Conservation (phyloP, 2,113 vertebrate genomes). For the Mustelus asterias region DNA sequence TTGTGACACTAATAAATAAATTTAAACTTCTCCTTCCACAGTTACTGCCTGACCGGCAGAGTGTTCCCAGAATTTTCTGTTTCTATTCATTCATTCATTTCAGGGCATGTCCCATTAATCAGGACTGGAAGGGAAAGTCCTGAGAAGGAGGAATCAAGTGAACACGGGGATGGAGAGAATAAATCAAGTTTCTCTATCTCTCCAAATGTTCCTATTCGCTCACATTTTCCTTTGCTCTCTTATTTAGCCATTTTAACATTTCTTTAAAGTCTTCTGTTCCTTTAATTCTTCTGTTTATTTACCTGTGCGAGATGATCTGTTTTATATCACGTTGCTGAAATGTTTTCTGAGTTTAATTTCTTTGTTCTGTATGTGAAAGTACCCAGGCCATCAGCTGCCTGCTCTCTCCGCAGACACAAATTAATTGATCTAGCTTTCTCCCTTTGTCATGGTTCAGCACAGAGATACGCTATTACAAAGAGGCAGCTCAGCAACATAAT, state of each 20-base stretch:
- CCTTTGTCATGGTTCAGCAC: background rate
- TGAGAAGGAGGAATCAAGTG: background rate
- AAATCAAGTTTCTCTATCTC: background rate
- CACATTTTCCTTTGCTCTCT: background rate
- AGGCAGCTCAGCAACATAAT: background rate
- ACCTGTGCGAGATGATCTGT: background rate
- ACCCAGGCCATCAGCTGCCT: background rate
- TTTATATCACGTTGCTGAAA: background rate
- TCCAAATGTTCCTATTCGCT: background rate
- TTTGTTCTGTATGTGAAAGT: background rate
- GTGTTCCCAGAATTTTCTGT: too few relatives aligned
- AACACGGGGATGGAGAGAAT: background rate
- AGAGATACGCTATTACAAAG: background rate
- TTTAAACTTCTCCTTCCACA: too few relatives aligned
- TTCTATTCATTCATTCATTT: background rate
- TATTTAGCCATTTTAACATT: background rate
- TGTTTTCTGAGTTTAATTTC: background rate
- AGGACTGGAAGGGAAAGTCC: background rate
- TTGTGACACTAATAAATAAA: too few relatives aligned
- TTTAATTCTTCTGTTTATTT: background rate
- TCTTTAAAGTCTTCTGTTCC: background rate
- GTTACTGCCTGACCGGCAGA: too few relatives aligned
- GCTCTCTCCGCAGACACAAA: background rate
- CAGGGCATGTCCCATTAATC: background rate
- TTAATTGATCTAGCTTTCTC: background rate